A percentile compares a stretch with the other conserved stretches of the same genome.
Evolutionary conservation across 1,140 invertebrate species (phyloP).

Genomic region (Zaprionus ghesquierei): DNA sequence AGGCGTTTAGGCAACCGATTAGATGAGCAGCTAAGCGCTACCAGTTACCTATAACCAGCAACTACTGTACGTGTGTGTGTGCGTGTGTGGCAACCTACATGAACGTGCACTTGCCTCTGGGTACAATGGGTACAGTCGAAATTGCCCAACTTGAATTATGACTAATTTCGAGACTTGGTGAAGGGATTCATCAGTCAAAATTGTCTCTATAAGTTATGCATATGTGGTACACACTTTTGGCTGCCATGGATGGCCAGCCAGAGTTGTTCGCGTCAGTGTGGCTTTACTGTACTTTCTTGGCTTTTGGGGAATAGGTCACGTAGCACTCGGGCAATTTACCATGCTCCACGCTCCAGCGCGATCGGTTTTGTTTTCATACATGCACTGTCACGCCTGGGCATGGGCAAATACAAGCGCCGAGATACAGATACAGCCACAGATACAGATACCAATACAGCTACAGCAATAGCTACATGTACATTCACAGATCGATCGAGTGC

Average conservation of each 20-base stretch:
- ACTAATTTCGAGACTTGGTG: neutral
- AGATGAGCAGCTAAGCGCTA: conserved; percentile 39
- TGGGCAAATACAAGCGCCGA: conserved; percentile 8
- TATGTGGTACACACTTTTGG: too few relatives aligned
- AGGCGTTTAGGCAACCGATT: conserved; percentile 55
- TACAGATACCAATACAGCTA: neutral
- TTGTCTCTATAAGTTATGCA: neutral
- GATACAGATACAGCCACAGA: conserved; percentile 3
- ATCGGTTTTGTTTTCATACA: conserved; percentile 19
- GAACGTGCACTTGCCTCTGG: neutral
- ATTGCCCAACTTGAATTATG: neutral
- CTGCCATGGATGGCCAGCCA: too few relatives aligned
- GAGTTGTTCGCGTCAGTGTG: neutral
- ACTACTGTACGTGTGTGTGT: neutral
- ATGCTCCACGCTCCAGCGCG: conserved; percentile 30
- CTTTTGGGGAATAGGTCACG: conserved; percentile 34
- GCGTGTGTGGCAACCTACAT: conserved; percentile 18
- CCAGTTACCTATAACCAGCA: neutral
- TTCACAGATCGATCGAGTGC: neutral
- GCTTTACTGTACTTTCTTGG: neutral
- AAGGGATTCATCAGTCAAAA: neutral
- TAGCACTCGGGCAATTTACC: conserved; percentile 33
- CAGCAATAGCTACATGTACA: neutral
- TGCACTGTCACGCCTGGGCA: neutral
- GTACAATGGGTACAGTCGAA: neutral